Evolutionary conservation across 1,140 invertebrate species (phyloP), one percentile per base, ranked within the genome.

Genomic region (Halyomorpha halys): DNA sequence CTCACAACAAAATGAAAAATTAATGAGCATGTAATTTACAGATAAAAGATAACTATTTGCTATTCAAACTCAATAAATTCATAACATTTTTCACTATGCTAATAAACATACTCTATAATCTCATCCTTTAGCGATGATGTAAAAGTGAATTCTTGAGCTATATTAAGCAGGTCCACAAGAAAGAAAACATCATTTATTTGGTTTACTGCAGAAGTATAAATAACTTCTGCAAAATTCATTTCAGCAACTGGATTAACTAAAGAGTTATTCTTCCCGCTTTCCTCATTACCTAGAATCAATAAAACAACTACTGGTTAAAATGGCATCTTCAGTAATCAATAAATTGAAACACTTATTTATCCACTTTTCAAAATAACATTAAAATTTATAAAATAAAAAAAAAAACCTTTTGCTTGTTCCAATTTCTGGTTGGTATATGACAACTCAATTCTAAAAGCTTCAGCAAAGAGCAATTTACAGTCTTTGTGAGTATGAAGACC

Each of bases 401-500:
- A 59, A 9, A 16, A 62, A 67, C 66, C 70, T 61, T 59, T 19
- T 3, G 60, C 64, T 59, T 67, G 67, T 67, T 70, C 64, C 18
- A 64, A 49, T 45, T 67, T 66, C 14, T 62, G 39, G 2, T 63
- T 45, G 19, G 66, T 63, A 59, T 67, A 68, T 23, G 47, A 61
- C 9, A 74, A 61, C 67, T 74, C 72, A 2, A 74, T 73, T 72
- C 72, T 73, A 51, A 79, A 77, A 63, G 74, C 68, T 67, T 83
- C 82, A 9, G 72, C 73, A 73, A 85, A 85, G 16, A 89, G 73
- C 54, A 80, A 69, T 67, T 80, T 74, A 9, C 82, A 83, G 25
- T 82, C 74, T 21, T 81, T 80, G 72, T 88, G 83, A 70, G 83
- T 77, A 63, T 83, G 78, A 44, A 90, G 74, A 3, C 83, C 87